phyloP scores from a whole-genome alignment of 2,797 vertebrate genomes.

The Pipistrellus pipistrellus region DNA sequence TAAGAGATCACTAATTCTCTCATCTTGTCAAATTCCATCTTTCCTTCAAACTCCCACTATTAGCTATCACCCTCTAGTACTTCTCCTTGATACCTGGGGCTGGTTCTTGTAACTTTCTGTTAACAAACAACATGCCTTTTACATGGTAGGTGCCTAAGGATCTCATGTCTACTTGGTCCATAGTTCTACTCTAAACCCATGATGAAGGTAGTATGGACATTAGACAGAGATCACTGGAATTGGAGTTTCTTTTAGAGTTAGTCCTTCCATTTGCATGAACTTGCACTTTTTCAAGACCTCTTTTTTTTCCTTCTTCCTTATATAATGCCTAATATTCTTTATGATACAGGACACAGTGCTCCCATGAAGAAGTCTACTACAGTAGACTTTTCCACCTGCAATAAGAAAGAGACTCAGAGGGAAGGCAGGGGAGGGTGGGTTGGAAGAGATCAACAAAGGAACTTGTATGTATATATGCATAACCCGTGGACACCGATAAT shows the following conservation, averaged over 20 bases:
- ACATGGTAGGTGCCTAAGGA: not conserved
- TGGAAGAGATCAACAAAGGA: too few relatives aligned
- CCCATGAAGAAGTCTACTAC: not conserved
- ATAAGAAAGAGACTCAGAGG: too few relatives aligned
- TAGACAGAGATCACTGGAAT: not conserved
- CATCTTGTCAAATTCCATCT: not conserved
- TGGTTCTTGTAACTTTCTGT: slow-evolving; percentile 16
- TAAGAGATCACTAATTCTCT: not conserved
- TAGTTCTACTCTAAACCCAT: not conserved
- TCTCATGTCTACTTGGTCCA: not conserved
- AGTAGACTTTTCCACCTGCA: not conserved
- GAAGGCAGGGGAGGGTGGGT: too few relatives aligned
- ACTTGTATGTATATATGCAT: too few relatives aligned
- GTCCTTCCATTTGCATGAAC: not conserved
- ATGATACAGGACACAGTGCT: not conserved
- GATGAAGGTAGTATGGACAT: not conserved
- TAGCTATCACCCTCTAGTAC: not conserved
- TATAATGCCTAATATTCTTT: not conserved
- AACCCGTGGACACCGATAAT: too few relatives aligned
- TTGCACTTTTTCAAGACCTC: not conserved
- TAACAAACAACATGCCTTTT: not conserved
- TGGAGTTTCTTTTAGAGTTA: not conserved
- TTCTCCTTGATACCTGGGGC: not conserved
- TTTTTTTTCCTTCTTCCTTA: not conserved
- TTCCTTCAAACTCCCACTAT: not conserved